Conservation (phyloP, 1,140 invertebrate species). For the Lasaia peninsularis region DNA sequence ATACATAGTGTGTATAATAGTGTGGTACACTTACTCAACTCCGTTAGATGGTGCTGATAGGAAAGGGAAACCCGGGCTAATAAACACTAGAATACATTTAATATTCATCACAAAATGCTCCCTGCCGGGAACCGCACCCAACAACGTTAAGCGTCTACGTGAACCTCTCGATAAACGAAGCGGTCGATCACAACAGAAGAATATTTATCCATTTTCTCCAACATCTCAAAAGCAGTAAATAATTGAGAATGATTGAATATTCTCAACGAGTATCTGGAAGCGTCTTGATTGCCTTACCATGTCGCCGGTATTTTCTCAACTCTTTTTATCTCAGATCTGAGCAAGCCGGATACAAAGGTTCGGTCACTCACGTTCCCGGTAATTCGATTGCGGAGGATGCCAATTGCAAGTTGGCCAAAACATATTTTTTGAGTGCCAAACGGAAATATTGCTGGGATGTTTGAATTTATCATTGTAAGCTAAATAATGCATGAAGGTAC, state of each 20-base stretch:
- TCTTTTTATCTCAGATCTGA: constrained; percentile 30
- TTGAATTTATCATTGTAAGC: not conserved
- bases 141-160: too few species aligned
- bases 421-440: constrained; percentile 39
- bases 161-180: too few species aligned
- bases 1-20: too few species aligned
- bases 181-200: too few species aligned
- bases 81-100: too few species aligned
- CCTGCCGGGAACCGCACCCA: too few species aligned
- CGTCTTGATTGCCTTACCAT: constrained; percentile 32
- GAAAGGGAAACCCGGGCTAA: too few species aligned
- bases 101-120: too few species aligned
- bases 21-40: too few species aligned
- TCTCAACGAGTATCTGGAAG: constrained; percentile 22
- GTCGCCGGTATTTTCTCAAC: constrained; percentile 33
- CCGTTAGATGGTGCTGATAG: too few species aligned
- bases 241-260: constrained; percentile 19
- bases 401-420: constrained; percentile 46
- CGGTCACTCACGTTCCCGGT: constrained; percentile 43
- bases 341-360: constrained; percentile 32
- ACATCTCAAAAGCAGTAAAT: not conserved
- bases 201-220: not conserved
- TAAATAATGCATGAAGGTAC: too few species aligned
- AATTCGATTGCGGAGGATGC: constrained; percentile 43
- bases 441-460: constrained; percentile 9